Percentiles rank a stretch among this genome's conserved stretches.
These are phyloP conservation scores for Pangasius mekongensis DNA, from an alignment of 2,797 vertebrate genomes.

Conservation along the genomic window DNA sequence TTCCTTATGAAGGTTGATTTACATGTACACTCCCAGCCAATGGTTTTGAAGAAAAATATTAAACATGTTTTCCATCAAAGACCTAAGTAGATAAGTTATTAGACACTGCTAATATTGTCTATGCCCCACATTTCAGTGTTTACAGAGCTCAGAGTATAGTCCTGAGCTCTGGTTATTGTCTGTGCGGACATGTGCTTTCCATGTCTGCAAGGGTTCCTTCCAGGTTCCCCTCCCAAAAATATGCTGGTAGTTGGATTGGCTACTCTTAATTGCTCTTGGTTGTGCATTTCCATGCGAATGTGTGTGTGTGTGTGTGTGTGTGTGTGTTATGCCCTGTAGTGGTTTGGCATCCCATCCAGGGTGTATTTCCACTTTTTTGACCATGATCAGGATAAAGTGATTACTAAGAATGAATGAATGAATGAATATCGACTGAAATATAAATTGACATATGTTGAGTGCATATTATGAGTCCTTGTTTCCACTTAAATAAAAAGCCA, in stretches of 20 bases:
- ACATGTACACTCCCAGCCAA: not conserved
- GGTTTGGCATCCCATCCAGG: not conserved
- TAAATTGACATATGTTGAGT: not conserved
- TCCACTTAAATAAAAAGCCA: not conserved
- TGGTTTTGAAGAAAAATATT: not conserved
- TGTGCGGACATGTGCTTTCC: not conserved
- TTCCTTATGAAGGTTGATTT: conserved; percentile 14
- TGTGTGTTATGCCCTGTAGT: not conserved
- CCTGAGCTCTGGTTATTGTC: not conserved
- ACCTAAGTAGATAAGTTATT: not conserved
- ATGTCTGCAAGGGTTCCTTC: not conserved
- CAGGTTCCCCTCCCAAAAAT: not conserved
- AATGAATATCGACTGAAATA: not conserved
- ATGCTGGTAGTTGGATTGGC: not conserved
- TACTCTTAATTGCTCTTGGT: not conserved
- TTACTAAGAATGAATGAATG: not conserved
- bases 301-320: not conserved
- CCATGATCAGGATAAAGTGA: not conserved
- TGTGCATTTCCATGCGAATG: not conserved
- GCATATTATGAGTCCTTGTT: not conserved
- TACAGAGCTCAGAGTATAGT: not conserved
- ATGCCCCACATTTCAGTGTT: not conserved
- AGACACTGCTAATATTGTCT: not conserved
- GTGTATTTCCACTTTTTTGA: not conserved
- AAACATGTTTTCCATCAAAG: not conserved